Conservation (phyloP, 2,888 invertebrate species). For the Belgica antarctica region DNA sequence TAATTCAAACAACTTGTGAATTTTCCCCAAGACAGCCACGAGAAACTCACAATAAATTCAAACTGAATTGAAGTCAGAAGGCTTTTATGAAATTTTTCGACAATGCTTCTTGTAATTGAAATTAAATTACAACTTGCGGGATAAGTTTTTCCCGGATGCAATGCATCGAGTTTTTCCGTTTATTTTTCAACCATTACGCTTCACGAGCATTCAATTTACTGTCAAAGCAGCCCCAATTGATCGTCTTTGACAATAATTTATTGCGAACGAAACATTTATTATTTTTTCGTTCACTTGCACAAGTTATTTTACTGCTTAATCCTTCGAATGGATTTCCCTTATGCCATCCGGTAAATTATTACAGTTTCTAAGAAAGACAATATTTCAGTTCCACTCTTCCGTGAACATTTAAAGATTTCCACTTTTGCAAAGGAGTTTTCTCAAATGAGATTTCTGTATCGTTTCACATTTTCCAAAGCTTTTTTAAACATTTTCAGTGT, state of each 20-base stretch:
- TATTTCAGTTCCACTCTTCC: not conserved
- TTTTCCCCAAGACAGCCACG: too few species aligned
- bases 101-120: not conserved
- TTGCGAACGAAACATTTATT: not conserved
- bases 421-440: too few species aligned
- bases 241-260: constrained; percentile 19
- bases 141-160: not conserved
- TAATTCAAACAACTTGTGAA: too few species aligned
- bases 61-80: too few species aligned
- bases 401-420: too few species aligned
- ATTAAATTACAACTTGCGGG: not conserved
- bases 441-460: too few species aligned
- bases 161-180: not conserved
- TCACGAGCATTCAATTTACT: constrained; percentile 10
- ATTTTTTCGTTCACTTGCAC: not conserved
- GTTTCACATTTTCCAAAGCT: too few species aligned
- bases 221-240: constrained; percentile 7
- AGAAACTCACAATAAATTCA: too few species aligned
- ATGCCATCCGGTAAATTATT: not conserved
- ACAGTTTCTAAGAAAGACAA: not conserved
- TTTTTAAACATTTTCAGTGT: too few species aligned
- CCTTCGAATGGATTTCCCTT: not conserved
- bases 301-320: too few species aligned
- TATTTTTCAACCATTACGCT: too few species aligned
- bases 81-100: too few species aligned